A percentile compares a stretch with the other conserved stretches of the same genome.
These are phyloP conservation scores for Indicator maculatus DNA, from an alignment of 2,113 vertebrate genomes.

Conservation along the genomic window DNA sequence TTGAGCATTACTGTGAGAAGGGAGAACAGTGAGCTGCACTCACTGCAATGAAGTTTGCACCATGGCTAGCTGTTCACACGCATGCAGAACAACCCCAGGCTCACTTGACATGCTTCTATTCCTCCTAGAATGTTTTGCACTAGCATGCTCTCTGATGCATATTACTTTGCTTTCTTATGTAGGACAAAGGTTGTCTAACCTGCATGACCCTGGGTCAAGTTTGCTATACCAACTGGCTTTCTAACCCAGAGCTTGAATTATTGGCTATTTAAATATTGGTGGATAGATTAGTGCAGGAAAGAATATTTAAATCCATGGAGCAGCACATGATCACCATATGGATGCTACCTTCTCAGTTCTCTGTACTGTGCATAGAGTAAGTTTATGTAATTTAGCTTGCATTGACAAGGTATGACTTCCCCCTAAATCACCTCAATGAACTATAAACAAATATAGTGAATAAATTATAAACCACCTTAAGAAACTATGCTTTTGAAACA, in stretches of 20 bases:
- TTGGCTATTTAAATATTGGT: conserved; percentile 18
- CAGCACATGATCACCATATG: neutral
- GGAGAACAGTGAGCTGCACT: neutral
- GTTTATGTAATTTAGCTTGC: neutral
- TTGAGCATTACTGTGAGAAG: neutral
- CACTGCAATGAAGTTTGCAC: neutral
- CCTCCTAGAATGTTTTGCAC: neutral
- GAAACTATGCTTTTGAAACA: neutral
- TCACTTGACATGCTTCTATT: neutral
- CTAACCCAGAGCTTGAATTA: neutral
- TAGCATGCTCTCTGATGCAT: neutral
- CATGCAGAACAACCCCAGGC: neutral
- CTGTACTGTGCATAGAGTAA: neutral
- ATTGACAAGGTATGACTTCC: neutral
- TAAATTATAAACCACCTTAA: neutral
- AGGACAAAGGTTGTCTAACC: neutral
- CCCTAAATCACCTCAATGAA: neutral
- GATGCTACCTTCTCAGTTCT: neutral
- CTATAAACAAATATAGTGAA: neutral
- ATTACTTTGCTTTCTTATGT: neutral
- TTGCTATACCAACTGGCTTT: neutral
- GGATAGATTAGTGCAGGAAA: neutral
- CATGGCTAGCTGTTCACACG: neutral
- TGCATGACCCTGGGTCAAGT: neutral
- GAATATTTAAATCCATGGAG: neutral